Evolutionary conservation across 2,797 vertebrate genomes (phyloP).

Genomic region (Arctocebus calabarensis): DNA sequence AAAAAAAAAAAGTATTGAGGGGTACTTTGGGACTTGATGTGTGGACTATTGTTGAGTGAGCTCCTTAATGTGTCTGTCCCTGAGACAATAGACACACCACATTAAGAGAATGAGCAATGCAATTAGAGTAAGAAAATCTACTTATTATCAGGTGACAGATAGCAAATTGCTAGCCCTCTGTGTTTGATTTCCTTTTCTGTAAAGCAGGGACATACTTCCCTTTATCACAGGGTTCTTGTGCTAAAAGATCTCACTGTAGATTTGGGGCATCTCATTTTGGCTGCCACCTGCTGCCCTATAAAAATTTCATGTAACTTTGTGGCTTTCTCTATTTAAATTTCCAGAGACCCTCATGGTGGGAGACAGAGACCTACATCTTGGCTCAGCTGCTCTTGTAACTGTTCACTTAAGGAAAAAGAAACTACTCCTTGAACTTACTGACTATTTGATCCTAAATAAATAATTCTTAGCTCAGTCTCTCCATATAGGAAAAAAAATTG

Average conservation of each 20-base stretch:
- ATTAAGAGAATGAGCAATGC: neutral
- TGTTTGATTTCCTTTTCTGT: neutral
- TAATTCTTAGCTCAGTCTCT: neutral
- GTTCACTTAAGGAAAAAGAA: neutral
- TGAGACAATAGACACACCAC: neutral
- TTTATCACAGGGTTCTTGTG: neutral
- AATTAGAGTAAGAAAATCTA: neutral
- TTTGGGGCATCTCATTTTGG: neutral
- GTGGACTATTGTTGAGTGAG: neutral
- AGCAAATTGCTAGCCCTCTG: neutral
- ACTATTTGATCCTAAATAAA: neutral
- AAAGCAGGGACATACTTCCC: neutral
- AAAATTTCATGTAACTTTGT: neutral
- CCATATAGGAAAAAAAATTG: neutral
- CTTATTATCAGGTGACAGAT: neutral
- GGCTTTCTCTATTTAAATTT: neutral
- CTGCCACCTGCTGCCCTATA: neutral
- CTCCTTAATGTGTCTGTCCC: neutral
- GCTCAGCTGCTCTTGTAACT: neutral
- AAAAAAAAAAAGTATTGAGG: rapidly evolving
- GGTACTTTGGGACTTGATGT: neutral
- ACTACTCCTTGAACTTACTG: neutral
- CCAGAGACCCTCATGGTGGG: neutral
- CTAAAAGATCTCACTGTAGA: neutral
- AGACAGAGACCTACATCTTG: neutral